Evolutionary conservation across 1,140 invertebrate genomes (phyloP), one percentile per base, ranked within the genome.

Genomic region (Drosophila parvula): DNA sequence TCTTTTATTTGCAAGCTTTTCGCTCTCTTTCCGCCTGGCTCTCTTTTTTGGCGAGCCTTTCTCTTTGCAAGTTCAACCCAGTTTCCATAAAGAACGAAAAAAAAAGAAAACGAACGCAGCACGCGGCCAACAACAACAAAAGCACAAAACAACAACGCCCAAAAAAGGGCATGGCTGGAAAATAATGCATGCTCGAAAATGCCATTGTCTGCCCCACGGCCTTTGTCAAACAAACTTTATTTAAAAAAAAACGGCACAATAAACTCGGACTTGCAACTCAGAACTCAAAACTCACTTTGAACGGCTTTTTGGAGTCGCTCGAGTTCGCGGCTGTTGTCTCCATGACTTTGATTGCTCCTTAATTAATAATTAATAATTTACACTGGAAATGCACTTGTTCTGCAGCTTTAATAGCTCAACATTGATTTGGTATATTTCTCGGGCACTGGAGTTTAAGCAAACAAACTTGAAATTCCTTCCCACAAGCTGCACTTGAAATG

Each of bases 101-200:
- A 60, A 73, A 69, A 45, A 57, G 9, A 34, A 14, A 40, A 34
- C 27, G 30, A 56, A 51, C 51, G 55, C 56, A 77, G 73, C 74
- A 76, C 74, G 74, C 74, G 73, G 73, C 74, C 74, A 69, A 51
- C 44, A 70, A 69, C 62, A 60, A 81, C 73, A 80, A 47, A 60
- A 41, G 18, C 43, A 22, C 56, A 32, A 61, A 55, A 55, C 47
- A 70, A 80, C 69, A 74, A 67, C 84, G 84, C 82, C 82, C 83
- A 79, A 65, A 88, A 81, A 86, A 74, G 68, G 79, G 76, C 83
- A 86, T 82, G 75, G 67, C 82, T 63, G 45, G 57, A 67, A 69
- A 67, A 69, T 69, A 63, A 65, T 38, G 44, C 41, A 64, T 14
- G 45, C 51, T 56, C 40, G 36, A 9, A 12, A 43, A 14, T 34